Evolutionary conservation across 2,113 vertebrate species (phyloP).

Genomic region (Uropsilus gracilis): DNA sequence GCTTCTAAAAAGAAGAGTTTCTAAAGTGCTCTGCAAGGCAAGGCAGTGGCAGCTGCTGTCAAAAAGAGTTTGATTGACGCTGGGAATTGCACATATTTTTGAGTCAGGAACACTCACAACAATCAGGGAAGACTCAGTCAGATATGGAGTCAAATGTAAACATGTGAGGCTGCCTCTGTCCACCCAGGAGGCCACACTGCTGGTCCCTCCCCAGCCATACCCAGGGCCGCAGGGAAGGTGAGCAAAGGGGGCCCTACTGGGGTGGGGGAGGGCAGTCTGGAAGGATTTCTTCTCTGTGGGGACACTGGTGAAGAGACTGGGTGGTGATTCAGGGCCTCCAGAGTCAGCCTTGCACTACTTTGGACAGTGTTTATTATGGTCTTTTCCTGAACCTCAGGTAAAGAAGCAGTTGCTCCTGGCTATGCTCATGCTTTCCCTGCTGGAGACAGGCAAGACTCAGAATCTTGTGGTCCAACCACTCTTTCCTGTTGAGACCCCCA

Average conservation of each 20-base stretch:
- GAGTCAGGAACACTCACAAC: constrained; percentile 18
- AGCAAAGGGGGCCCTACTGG: background rate
- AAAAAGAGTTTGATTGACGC: constrained; percentile 45
- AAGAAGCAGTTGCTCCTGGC: background rate
- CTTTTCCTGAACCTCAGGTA: background rate
- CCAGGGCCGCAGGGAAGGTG: background rate
- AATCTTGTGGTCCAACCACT: background rate
- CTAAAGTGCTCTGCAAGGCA: constrained; percentile 23
- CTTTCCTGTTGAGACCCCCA: background rate
- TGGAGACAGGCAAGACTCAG: background rate
- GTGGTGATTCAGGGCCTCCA: background rate
- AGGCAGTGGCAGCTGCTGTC: constrained; percentile 23
- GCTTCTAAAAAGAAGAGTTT: constrained; percentile 56
- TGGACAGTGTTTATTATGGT: background rate
- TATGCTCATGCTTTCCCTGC: background rate
- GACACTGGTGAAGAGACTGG: background rate
- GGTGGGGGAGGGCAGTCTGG: background rate
- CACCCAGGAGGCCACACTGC: background rate
- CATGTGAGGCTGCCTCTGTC: background rate
- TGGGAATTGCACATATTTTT: constrained; percentile 30
- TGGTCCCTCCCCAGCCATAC: background rate
- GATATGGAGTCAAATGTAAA: constrained; percentile 2
- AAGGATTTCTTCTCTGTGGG: background rate
- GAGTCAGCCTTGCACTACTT: background rate
- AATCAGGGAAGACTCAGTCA: constrained; percentile 54